These are phyloP conservation scores for Machimus atricapillus DNA, from an alignment of 2,888 invertebrate species.

Conservation along the genomic window DNA sequence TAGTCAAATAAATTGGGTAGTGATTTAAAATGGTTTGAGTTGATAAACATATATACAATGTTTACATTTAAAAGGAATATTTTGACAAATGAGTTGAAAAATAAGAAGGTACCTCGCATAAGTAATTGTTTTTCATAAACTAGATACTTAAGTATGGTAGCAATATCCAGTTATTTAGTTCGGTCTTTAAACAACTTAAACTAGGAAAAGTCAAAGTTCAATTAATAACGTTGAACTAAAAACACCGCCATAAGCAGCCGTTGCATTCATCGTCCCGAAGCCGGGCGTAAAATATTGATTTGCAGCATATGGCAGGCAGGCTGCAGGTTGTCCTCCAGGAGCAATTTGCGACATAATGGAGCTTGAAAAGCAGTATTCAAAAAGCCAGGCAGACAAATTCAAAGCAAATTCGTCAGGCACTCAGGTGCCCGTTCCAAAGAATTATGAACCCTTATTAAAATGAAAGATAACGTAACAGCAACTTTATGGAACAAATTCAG, in stretches of 20 bases:
- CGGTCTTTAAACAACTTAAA: background rate
- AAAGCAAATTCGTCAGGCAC: background rate
- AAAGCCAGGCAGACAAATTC: background rate
- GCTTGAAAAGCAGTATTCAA: background rate
- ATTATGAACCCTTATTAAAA: slow-evolving; percentile 23
- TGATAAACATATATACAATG: too few relatives aligned
- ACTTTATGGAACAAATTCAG: slow-evolving; percentile 1
- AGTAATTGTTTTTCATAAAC: too few relatives aligned
- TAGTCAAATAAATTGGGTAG: too few relatives aligned
- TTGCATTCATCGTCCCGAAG: background rate
- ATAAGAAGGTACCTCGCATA: too few relatives aligned
- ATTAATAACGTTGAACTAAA: background rate
- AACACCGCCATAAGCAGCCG: background rate
- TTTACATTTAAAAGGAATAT: too few relatives aligned
- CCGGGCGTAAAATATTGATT: background rate
- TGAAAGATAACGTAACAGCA: background rate
- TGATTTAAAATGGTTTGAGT: too few relatives aligned
- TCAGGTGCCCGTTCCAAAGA: background rate
- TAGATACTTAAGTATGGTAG: too few relatives aligned
- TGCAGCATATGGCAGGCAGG: background rate
- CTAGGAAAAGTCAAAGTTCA: background rate
- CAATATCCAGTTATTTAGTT: background rate
- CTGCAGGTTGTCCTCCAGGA: background rate
- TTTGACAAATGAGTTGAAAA: too few relatives aligned
- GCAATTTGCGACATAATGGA: background rate